Conservation (phyloP, 2,888 invertebrate species). For the Drosophila siamana region DNA sequence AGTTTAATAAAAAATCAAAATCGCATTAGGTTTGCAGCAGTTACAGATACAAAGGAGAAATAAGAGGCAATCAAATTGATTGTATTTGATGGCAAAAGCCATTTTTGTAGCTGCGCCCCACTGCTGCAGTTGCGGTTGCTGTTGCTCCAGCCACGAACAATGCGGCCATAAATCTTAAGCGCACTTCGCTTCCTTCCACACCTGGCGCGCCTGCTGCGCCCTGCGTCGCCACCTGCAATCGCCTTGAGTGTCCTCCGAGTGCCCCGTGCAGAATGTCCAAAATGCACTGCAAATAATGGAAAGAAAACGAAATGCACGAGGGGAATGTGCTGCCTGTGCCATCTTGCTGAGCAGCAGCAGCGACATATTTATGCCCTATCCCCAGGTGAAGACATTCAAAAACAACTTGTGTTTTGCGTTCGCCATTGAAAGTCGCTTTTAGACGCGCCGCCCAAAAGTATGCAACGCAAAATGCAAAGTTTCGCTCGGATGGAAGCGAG, state of each 20-base stretch:
- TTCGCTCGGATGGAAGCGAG: too few relatives aligned
- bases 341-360: constrained; percentile 22
- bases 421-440: neutral
- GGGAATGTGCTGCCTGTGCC: constrained; percentile 15
- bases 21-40: constrained; percentile 59
- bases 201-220: neutral
- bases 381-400: constrained; percentile 31
- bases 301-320: constrained; percentile 31
- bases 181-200: constrained; percentile 56
- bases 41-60: constrained; percentile 17
- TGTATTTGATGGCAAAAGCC: constrained; percentile 70
- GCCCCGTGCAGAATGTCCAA: constrained; percentile 68
- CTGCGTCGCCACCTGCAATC: constrained; percentile 49
- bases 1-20: constrained; percentile 62
- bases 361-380: constrained; percentile 63
- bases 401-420: constrained; percentile 7
- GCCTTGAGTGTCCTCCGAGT: constrained; percentile 68
- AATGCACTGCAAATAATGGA: constrained; percentile 68
- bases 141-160: constrained; percentile 22
- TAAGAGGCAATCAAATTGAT: constrained; percentile 76
- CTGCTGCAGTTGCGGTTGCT: neutral
- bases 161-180: constrained; percentile 74
- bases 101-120: constrained; percentile 1
- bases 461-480: neutral
- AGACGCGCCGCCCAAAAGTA: neutral